These are phyloP conservation scores for Tortrix viridana DNA, from an alignment of 2,888 invertebrate species.

Conservation along the genomic window DNA sequence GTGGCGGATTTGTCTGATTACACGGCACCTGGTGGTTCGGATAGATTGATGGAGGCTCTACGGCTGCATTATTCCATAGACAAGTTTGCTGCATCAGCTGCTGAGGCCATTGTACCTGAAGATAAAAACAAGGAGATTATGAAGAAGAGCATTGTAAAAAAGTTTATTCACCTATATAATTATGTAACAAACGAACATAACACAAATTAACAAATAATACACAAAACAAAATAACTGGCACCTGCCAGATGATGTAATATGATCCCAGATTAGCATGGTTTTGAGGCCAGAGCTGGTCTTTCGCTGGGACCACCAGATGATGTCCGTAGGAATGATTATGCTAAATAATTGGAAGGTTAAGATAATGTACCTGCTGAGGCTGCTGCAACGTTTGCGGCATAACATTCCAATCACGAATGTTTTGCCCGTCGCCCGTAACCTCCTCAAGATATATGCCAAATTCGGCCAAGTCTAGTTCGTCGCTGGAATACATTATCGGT, in stretches of 20 bases:
- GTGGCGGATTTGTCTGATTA: background rate
- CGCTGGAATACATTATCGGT: constrained; percentile 47
- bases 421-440: constrained; percentile 8
- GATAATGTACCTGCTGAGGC: constrained; percentile 11
- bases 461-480: constrained; percentile 41
- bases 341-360: too few relatives aligned
- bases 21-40: constrained; percentile 7
- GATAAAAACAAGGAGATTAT: constrained; percentile 15
- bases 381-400: constrained; percentile 4
- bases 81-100: background rate
- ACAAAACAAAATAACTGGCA: too few relatives aligned
- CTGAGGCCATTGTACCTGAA: constrained; percentile 14
- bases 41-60: background rate
- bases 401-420: constrained; percentile 14
- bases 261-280: too few relatives aligned
- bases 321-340: too few relatives aligned
- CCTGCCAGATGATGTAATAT: too few relatives aligned
- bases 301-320: too few relatives aligned
- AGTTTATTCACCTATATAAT: too few relatives aligned
- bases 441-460: constrained; percentile 7
- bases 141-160: constrained; percentile 6
- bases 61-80: constrained; percentile 4
- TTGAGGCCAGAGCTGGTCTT: too few relatives aligned
- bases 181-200: too few relatives aligned
- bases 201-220: too few relatives aligned